phyloP scores from a whole-genome alignment of 2,888 invertebrate species.

The Desoria tigrina region DNA sequence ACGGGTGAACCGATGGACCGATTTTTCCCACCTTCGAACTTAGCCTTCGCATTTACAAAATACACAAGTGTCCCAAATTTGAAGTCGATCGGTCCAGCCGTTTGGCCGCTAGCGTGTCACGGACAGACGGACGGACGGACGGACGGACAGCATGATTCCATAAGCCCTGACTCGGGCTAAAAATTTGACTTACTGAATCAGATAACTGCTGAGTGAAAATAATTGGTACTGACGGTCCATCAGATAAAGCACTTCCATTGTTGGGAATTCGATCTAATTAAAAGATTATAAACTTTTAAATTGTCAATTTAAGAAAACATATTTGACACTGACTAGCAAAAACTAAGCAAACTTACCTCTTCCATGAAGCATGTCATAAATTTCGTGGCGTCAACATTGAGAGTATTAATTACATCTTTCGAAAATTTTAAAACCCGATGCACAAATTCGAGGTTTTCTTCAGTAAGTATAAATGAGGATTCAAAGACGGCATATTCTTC shows the following conservation, averaged over 20 bases:
- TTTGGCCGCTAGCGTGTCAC: too few species aligned
- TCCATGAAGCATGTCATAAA: constrained; percentile 27
- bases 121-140: too few species aligned
- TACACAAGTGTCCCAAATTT: too few species aligned
- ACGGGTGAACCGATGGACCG: too few species aligned
- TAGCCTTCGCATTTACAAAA: too few species aligned
- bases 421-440: constrained; percentile 29
- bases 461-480: constrained; percentile 19
- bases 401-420: constrained; percentile 17
- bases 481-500: constrained; percentile 30
- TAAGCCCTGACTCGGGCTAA: too few species aligned
- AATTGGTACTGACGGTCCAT: constrained; percentile 40
- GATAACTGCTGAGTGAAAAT: constrained; percentile 32
- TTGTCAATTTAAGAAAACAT: too few species aligned
- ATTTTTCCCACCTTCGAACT: too few species aligned
- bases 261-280: constrained; percentile 45
- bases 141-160: too few species aligned
- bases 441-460: constrained; percentile 22
- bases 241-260: constrained; percentile 45
- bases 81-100: too few species aligned
- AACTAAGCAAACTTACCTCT: constrained; percentile 25
- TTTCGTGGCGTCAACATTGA: constrained; percentile 21
- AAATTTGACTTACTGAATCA: constrained; percentile 48
- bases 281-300: too few species aligned
- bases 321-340: too few species aligned